Conservation (phyloP, 1,140 invertebrate species). For the Grapholita molesta region DNA sequence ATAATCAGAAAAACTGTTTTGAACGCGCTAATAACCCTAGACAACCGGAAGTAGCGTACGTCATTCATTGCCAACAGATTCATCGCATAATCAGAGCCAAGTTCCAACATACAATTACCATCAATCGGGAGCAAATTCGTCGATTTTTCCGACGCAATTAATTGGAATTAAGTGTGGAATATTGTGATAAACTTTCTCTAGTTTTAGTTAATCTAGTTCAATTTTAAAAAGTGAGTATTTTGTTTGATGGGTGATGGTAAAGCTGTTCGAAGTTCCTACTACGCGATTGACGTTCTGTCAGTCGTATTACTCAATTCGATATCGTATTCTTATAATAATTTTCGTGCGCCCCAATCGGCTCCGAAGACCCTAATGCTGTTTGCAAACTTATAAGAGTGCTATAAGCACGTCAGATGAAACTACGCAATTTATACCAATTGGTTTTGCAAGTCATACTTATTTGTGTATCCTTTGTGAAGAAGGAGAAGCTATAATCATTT, state of each 20-base stretch:
- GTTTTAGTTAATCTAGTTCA: conserved; percentile 70
- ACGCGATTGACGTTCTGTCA: conserved; percentile 69
- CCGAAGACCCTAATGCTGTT: conserved; percentile 29
- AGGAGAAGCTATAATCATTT: conserved; percentile 38
- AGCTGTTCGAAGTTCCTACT: conserved; percentile 48
- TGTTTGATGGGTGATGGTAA: conserved; percentile 38
- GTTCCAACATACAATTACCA: conserved; percentile 15
- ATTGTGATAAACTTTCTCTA: conserved; percentile 70
- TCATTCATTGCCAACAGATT: conserved; percentile 76
- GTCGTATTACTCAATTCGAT: conserved; percentile 68
- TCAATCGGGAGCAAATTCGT: conserved; percentile 42
- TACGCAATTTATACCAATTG: conserved; percentile 42
- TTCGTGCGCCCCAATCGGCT: conserved; percentile 28
- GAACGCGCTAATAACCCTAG: conserved; percentile 14
- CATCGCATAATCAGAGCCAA: conserved; percentile 27
- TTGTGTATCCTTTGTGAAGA: conserved; percentile 51
- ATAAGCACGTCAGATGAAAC: conserved; percentile 25
- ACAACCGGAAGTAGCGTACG: conserved; percentile 67
- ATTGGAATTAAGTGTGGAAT: conserved; percentile 60
- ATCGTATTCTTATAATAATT: conserved; percentile 51
- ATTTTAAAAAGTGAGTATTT: conserved; percentile 71
- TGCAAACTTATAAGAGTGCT: conserved; percentile 26
- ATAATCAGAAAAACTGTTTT: too few relatives aligned
- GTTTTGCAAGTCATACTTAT: conserved; percentile 63
- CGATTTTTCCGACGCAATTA: conserved; percentile 64